phyloP scores from a whole-genome alignment of 2,797 vertebrate genomes.

The Alectoris magna region DNA sequence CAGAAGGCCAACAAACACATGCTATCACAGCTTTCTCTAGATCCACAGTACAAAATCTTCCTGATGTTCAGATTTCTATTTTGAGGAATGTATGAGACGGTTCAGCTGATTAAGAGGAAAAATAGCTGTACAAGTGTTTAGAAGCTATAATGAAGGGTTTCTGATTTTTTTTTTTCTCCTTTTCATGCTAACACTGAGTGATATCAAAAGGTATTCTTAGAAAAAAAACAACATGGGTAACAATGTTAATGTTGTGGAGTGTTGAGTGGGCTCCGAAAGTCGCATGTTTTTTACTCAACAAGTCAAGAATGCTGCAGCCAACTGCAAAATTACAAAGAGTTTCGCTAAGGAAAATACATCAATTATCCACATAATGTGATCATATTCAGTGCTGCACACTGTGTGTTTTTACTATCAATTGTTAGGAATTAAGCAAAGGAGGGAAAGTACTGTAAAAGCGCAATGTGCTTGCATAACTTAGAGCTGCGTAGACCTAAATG shows the following conservation, averaged over 20 bases:
- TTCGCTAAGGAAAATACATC: not conserved
- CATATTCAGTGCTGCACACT: not conserved
- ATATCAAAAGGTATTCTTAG: not conserved
- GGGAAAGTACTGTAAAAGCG: not conserved
- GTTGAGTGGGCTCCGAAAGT: not conserved
- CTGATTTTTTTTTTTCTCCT: not conserved
- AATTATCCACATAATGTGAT: not conserved
- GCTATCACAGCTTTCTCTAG: not conserved
- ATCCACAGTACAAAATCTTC: not conserved
- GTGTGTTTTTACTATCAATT: not conserved
- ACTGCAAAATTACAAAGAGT: not conserved
- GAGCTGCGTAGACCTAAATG: slow-evolving; percentile 62
- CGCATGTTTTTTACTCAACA: not conserved
- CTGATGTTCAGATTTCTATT: not conserved
- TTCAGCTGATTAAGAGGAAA: not conserved
- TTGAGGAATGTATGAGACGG: not conserved
- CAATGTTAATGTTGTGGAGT: fast-evolving
- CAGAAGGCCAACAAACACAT: not conserved
- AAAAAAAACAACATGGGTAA: not conserved
- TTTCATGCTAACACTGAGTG: not conserved
- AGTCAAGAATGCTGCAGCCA: not conserved
- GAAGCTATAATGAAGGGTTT: not conserved
- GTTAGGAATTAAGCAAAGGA: not conserved
- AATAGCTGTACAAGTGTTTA: not conserved
- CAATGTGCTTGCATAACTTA: not conserved